A percentile compares a stretch with the other conserved stretches of the same genome.
These are phyloP conservation scores for Microtus montanus DNA, from an alignment of 2,113 vertebrate species.

Conservation along the genomic window DNA sequence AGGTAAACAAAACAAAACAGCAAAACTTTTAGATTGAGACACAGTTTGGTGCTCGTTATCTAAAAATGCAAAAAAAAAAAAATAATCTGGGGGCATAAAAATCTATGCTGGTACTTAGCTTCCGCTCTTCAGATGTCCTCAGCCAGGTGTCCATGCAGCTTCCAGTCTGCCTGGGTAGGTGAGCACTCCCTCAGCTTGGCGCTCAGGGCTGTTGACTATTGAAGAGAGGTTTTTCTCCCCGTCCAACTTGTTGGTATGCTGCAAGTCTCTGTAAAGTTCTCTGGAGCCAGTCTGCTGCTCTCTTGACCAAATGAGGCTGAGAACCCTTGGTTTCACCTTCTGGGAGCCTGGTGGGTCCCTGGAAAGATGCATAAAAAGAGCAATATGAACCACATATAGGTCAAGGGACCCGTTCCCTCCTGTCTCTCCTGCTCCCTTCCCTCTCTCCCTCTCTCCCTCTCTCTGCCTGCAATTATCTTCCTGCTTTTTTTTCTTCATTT, in stretches of 20 bases:
- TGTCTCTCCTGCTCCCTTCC: conserved; percentile 55
- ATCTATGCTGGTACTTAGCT: conserved; percentile 70
- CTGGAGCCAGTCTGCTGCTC: conserved; percentile 56
- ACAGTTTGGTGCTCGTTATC: background rate
- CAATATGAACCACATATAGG: background rate
- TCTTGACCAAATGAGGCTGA: conserved; percentile 35
- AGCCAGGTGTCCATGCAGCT: conserved; percentile 48
- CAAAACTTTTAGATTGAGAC: background rate
- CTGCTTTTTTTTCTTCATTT: conserved; percentile 62
- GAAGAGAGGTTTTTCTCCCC: conserved; percentile 50
- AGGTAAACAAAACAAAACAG: background rate
- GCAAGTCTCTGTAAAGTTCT: conserved; percentile 69
- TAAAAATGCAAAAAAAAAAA: conserved; percentile 37
- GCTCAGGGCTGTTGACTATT: conserved; percentile 12
- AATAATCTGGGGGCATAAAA: background rate
- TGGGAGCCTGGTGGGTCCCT: conserved; percentile 68
- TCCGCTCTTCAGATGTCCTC: conserved; percentile 60
- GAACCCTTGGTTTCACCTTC: conserved; percentile 67
- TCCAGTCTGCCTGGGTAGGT: conserved; percentile 18
- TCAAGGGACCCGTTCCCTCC: conserved; percentile 73
- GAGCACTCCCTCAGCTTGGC: background rate
- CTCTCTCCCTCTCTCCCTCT: conserved; percentile 63
- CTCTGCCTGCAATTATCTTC: conserved; percentile 72
- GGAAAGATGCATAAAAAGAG: conserved; percentile 49
- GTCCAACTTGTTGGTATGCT: conserved; percentile 72